A percentile compares a stretch with the other conserved stretches of the same genome.
phyloP scores from a whole-genome alignment of 2,113 vertebrate genomes.

The Apeltes quadracus region DNA sequence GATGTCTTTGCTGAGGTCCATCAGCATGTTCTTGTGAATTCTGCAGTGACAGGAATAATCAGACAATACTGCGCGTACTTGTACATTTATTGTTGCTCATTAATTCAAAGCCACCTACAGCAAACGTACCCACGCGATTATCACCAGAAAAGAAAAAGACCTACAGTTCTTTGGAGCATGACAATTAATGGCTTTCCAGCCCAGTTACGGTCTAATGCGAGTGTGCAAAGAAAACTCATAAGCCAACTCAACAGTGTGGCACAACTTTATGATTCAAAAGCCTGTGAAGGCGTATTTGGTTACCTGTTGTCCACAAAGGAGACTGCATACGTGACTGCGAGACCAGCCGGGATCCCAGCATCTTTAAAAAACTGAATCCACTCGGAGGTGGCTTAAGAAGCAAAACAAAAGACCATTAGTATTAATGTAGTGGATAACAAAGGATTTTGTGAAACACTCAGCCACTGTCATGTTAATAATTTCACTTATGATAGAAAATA shows the following conservation, averaged over 20 bases:
- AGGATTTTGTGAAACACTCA: background rate
- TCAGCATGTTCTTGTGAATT: conserved; percentile 94
- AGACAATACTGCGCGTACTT: background rate
- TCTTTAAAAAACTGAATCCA: conserved; percentile 98
- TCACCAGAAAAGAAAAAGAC: background rate
- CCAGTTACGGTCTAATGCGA: background rate
- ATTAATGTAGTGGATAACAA: background rate
- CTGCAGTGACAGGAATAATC: conserved; percentile 60
- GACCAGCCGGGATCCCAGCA: conserved; percentile 91
- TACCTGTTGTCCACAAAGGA: conserved; percentile 96
- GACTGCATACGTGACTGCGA: conserved; percentile 91
- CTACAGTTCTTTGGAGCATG: background rate
- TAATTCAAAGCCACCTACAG: background rate
- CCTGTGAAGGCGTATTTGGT: background rate
- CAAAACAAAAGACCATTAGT: background rate
- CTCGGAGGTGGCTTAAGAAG: conserved; percentile 86
- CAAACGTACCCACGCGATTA: background rate
- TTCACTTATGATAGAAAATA: background rate
- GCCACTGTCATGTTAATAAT: background rate
- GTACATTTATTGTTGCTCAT: background rate
- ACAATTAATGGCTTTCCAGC: background rate
- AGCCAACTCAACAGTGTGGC: background rate
- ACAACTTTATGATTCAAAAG: background rate
- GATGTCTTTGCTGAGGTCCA: conserved; percentile 95
- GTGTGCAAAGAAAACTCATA: background rate